Base-by-base conservation (phyloP, 2,797 vertebrate genomes). In the Galago senegalensis region DNA sequence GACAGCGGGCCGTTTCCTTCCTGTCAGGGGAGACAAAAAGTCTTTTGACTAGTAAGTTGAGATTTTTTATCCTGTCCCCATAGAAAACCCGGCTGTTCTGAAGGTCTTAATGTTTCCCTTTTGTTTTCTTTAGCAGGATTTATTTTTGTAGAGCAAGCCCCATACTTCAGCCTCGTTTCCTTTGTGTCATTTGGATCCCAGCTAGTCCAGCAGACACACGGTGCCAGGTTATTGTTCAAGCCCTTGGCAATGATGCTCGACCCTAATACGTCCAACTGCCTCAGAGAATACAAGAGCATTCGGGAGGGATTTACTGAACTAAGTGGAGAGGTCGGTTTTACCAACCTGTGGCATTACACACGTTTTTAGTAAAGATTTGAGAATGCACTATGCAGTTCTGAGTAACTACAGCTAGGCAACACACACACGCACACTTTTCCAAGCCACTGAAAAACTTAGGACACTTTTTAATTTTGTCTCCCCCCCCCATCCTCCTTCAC, bases 211-310 rank as follows among this genome's bases (percentile, higher is more conserved):
- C 73, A 91, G 86, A 97, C 93, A 84, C 93, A 76, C 6, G 86
- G 94, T 89, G 93, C 93, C 94, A 95, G 77, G 69, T 93, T 92
- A 97, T 96, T 97, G 96, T 95, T 97, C 87, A 97, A 81, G 37
- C 40, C 86, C 29, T 63, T 96, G 96, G 91, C 95, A 93, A 29
- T 2, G 12, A 8, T 6, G 16, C 20, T 89, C 14, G 25, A 46
- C 86, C 76, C 37, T 85, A 63, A 88, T 37, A 76, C 70, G 49
- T 85, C 85, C 92, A 84, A 49, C 43, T 82, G 58, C 84, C 85
- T 76, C 3, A 58, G 87, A 96, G 89, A 89, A 94, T 40, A 77
- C 13, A 93, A 81, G 81, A 12, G 1, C 69, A 72, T 88, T 92
- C 65, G 34, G 65, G 31, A 95, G 40, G 37, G 77, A 90, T 76